Evolutionary conservation across 2,113 vertebrate species (phyloP), one percentile per base, ranked within the genome.

Genomic region (Hippocampus barbouri): DNA sequence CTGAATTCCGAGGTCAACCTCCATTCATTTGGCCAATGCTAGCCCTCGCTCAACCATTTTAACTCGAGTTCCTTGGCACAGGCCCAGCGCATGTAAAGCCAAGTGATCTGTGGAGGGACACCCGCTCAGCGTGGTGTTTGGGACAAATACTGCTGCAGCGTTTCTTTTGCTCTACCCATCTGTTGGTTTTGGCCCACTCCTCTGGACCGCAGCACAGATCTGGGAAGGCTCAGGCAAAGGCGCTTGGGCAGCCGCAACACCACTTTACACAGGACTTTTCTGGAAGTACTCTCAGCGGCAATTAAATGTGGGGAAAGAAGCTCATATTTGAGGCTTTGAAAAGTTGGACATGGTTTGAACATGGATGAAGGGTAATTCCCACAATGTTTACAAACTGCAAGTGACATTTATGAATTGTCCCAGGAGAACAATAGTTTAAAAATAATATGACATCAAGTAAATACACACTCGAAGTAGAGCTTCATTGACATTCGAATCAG

Each of bases 151-250:
- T 81, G 86, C 85, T 79, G 83, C 85, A 86, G 72, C 85, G 66
- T 85, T 90, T 89, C 81, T 87, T 85, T 83, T 81, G 83, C 84
- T 88, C 88, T 79, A 67, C 85, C 90, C 89, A 91, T 90, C 88
- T 91, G 90, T 88, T 91, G 81, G 90, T 90, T 87, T 89, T 91
- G 89, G 90, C 90, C 65, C 75, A 60, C 78, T 85, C 79, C 71
- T 71, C 83, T 72, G 84, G 79, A 86, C 83, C 80, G 65, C 85
- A 84, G 79, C 77, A 68, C 76, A 82, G 79, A 86, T 89, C 81
- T 84, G 82, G 87, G 81, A 63, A 43, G 61, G 80, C 73, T 81
- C 81, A 83, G 68, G 85, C 81, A 85, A 88, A 89, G 81, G 79
- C 67, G 77, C 80, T 82, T 86, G 84, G 84, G 82, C 80, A 78